Evolutionary conservation across 2,797 vertebrate species (phyloP).

Genomic region (Lepidocolaptes lacrymiger): DNA sequence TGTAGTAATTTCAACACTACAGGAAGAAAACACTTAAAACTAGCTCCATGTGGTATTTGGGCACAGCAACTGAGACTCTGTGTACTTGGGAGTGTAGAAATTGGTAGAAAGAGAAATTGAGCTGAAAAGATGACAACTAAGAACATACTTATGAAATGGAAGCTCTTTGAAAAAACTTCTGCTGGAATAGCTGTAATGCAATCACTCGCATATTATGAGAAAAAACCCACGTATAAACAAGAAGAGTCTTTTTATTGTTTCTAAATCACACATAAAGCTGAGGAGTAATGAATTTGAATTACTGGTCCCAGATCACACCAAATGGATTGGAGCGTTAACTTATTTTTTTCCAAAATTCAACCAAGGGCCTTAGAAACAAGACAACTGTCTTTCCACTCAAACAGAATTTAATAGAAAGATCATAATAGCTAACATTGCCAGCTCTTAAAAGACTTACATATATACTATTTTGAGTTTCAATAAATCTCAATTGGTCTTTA

Average conservation of each 20-base stretch:
- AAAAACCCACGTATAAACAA: neutral
- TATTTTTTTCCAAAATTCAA: neutral
- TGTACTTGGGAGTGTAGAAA: conserved; percentile 2
- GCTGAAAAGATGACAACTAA: neutral
- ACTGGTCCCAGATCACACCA: neutral
- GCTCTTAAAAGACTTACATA: neutral
- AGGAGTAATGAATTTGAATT: conserved; percentile 8
- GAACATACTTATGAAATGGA: neutral
- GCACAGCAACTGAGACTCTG: neutral
- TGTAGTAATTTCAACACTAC: neutral
- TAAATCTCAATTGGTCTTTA: neutral
- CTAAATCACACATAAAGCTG: neutral
- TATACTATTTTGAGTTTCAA: neutral
- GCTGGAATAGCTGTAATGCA: neutral
- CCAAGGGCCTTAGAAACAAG: neutral
- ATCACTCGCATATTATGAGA: neutral
- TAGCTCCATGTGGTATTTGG: neutral
- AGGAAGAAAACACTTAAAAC: conserved; percentile 15
- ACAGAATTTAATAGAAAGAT: neutral
- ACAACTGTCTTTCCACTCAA: neutral
- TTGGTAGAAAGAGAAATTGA: neutral
- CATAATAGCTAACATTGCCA: neutral
- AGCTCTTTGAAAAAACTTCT: neutral
- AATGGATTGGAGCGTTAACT: neutral
- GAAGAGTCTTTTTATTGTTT: neutral